Conservation (phyloP, 2,113 vertebrate species). For the Hepsetus odoe region DNA sequence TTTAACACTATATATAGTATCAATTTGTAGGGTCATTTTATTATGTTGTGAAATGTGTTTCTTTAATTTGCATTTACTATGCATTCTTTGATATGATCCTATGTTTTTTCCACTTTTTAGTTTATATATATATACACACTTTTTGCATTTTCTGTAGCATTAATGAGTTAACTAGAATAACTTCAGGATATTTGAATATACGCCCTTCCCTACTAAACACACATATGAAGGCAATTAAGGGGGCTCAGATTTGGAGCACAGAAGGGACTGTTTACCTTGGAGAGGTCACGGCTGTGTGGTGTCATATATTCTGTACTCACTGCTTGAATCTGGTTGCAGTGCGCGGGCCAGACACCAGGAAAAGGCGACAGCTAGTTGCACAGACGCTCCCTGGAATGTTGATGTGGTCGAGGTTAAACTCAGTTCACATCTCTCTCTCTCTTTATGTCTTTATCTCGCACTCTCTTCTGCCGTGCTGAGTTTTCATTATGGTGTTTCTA, state of each 20-base stretch:
- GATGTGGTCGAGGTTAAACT: slow-evolving; percentile 48
- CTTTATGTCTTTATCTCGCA: not conserved
- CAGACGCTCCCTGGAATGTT: slow-evolving; percentile 51
- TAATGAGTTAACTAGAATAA: too few relatives aligned
- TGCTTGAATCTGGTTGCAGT: slow-evolving; percentile 50
- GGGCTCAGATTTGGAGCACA: not conserved
- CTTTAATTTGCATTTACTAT: too few relatives aligned
- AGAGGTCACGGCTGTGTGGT: slow-evolving; percentile 3
- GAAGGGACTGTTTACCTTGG: slow-evolving; percentile 29
- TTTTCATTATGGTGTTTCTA: not conserved
- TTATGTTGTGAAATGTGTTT: too few relatives aligned
- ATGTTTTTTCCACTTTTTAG: too few relatives aligned
- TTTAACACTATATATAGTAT: too few relatives aligned
- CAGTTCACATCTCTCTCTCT: slow-evolving; percentile 35
- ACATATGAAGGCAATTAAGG: not conserved
- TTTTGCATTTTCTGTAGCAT: too few relatives aligned
- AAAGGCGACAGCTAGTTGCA: slow-evolving; percentile 36
- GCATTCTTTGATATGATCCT: too few relatives aligned
- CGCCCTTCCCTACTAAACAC: too few relatives aligned
- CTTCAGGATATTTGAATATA: too few relatives aligned
- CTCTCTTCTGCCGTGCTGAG: not conserved
- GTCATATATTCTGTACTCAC: slow-evolving; percentile 57
- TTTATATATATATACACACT: too few relatives aligned
- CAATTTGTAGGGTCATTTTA: too few relatives aligned
- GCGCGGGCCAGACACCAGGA: slow-evolving; percentile 47